Conservation (phyloP, 2,113 vertebrate genomes). For the Daboia siamensis region DNA sequence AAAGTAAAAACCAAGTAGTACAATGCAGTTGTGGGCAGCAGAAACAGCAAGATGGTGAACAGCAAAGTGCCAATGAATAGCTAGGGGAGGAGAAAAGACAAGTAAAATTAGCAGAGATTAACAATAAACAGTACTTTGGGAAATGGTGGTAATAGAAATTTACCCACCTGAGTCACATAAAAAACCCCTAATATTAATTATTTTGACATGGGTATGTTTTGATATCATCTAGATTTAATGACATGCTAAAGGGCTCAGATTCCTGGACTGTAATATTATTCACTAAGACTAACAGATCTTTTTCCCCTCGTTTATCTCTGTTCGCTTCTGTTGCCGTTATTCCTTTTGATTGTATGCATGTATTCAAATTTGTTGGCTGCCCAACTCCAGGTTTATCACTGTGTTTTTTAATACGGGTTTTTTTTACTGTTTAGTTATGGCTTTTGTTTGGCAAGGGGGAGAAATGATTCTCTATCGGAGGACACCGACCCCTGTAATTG, state of each 20-base stretch:
- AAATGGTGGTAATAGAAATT: background rate
- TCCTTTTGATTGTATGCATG: too few relatives aligned
- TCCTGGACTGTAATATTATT: background rate
- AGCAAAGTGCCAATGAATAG: conserved; percentile 94
- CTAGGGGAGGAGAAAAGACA: conserved; percentile 64
- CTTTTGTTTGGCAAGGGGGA: too few relatives aligned
- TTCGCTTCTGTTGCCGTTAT: too few relatives aligned
- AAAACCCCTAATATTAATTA: background rate
- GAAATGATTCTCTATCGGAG: too few relatives aligned
- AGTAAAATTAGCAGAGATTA: conserved; percentile 24
- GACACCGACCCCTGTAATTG: too few relatives aligned
- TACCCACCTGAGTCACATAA: background rate
- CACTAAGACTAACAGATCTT: too few relatives aligned
- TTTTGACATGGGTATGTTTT: background rate
- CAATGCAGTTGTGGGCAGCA: conserved; percentile 91
- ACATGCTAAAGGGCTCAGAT: background rate
- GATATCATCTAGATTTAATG: background rate
- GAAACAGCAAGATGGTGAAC: conserved; percentile 92
- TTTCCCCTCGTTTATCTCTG: too few relatives aligned
- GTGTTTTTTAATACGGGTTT: too few relatives aligned
- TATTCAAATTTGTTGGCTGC: too few relatives aligned
- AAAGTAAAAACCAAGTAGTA: conserved; percentile 97
- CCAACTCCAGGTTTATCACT: too few relatives aligned
- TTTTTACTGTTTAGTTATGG: too few relatives aligned
- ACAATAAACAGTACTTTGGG: background rate